Percentiles rank a stretch among this genome's conserved stretches.
Conservation (phyloP, 1,140 invertebrate genomes). For the Drosophila eugracilis region DNA sequence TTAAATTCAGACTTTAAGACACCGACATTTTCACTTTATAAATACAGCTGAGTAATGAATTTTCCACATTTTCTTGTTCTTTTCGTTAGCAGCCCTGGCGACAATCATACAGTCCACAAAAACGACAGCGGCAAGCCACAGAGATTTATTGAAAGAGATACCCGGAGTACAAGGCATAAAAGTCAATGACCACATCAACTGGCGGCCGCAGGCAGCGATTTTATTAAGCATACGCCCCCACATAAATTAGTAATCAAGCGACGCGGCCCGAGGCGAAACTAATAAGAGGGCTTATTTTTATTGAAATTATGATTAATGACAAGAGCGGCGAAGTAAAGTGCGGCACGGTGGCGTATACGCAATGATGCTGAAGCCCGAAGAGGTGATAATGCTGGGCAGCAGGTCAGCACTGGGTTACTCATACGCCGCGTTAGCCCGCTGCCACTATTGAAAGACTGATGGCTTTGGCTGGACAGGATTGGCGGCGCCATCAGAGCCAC, state of each 20-base stretch:
- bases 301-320: slow-evolving; percentile 83
- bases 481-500: slow-evolving; percentile 55
- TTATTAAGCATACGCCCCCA: slow-evolving; percentile 71
- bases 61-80: slow-evolving; percentile 14
- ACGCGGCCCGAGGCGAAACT: slow-evolving; percentile 47
- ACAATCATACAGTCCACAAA: slow-evolving; percentile 27
- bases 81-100: slow-evolving; percentile 14
- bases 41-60: slow-evolving; percentile 42
- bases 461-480: slow-evolving; percentile 60
- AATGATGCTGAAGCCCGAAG: slow-evolving; percentile 25
- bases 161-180: slow-evolving; percentile 43
- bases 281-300: slow-evolving; percentile 78
- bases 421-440: slow-evolving; percentile 40
- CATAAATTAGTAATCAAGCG: slow-evolving; percentile 76
- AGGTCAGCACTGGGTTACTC: slow-evolving; percentile 37
- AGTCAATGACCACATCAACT: slow-evolving; percentile 51
- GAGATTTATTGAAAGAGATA: slow-evolving; percentile 42
- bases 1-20: slow-evolving; percentile 46
- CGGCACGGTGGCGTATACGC: slow-evolving; percentile 21
- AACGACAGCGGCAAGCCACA: not conserved
- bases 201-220: slow-evolving; percentile 52
- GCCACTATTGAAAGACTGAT: slow-evolving; percentile 43
- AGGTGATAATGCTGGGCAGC: slow-evolving; percentile 40
- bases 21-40: slow-evolving; percentile 38
- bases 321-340: slow-evolving; percentile 17